A percentile compares a stretch with the other conserved stretches of the same genome.
Evolutionary conservation across 2,888 invertebrate species (phyloP).

Genomic region (Brachyptera risi): DNA sequence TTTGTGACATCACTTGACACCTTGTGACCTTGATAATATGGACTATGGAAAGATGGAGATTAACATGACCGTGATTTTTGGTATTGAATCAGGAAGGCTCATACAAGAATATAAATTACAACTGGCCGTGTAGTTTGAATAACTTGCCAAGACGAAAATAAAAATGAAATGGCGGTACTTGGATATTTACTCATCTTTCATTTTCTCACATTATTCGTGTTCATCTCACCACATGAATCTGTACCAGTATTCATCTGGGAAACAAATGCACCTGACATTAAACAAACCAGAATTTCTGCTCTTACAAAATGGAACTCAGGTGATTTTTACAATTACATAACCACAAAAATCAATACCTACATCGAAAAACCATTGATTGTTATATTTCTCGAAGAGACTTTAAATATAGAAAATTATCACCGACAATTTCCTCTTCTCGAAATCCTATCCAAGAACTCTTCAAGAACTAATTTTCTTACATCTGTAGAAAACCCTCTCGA

Average conservation of each 20-base stretch:
- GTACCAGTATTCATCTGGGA: conserved; percentile 29
- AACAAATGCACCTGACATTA: background rate
- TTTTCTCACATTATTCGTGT: conserved; percentile 6
- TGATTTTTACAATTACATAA: conserved; percentile 7
- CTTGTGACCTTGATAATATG: too few species aligned
- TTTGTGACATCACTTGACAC: too few species aligned
- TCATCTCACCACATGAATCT: conserved; percentile 15
- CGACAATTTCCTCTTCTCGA: conserved; percentile 2
- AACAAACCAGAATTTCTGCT: background rate
- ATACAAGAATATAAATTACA: too few species aligned
- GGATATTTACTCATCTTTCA: too few species aligned
- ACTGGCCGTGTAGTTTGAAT: too few species aligned
- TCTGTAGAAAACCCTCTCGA: background rate
- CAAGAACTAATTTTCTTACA: background rate
- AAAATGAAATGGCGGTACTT: too few species aligned
- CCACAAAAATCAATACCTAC: conserved; percentile 6
- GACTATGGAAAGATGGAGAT: too few species aligned
- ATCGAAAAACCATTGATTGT: conserved; percentile 39
- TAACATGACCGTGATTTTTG: too few species aligned
- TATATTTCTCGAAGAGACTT: conserved; percentile 50
- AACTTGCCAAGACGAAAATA: too few species aligned
- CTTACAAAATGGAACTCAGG: conserved; percentile 6
- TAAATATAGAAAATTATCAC: conserved; percentile 54
- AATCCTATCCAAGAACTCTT: conserved; percentile 1
- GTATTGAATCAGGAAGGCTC: too few species aligned